Evolutionary conservation across 2,797 vertebrate genomes (phyloP), one percentile per base, ranked within the genome.

Genomic region (Otolemur crassicaudatus): DNA sequence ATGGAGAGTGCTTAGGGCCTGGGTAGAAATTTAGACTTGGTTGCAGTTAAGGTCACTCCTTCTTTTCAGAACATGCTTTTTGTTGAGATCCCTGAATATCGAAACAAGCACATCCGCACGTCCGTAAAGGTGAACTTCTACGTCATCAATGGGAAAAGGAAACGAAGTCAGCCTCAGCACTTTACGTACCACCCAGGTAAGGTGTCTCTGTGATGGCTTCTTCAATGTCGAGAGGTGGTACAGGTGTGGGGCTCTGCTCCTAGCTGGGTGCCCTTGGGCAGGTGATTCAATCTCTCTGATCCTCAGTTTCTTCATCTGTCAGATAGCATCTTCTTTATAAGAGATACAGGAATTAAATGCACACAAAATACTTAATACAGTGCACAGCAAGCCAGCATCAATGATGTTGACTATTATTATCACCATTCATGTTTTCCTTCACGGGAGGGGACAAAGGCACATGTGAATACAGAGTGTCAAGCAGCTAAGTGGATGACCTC

Each of bases 111-210:
- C 49, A 98, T 99, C 77, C 99, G 98, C 91, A 98, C 98, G 0
- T 91, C 99, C 0, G 99, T 99, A 56, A 99, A 99, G 98, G 99
- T 99, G 13, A 99, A 99, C 98, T 99, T 99, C 98, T 99, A 99
- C 0, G 99, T 99, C 94, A 99, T 99, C 97, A 99, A 99, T 2
- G 99, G 99, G 58, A 99, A 99, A 91, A 99, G 99, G 85, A 99
- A 99, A 99, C 99, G 99, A 93, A 99, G 99, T 96, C 99, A 99
- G 75, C 99, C 99, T 25, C 99, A 99, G 95, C 99, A 99, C 95
- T 99, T 99, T 98, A 99, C 99, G 91, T 99, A 99, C 92, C 99
- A 99, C 23, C 99, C 99, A 81, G 99, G 99, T 99, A 97, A 98
- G 96, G 61, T 0, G 3, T 34, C 40, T 63, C 87, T 29, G 85